Evolutionary conservation across 2,113 vertebrate genomes (phyloP).

Genomic region (Hyperopisus bebe): DNA sequence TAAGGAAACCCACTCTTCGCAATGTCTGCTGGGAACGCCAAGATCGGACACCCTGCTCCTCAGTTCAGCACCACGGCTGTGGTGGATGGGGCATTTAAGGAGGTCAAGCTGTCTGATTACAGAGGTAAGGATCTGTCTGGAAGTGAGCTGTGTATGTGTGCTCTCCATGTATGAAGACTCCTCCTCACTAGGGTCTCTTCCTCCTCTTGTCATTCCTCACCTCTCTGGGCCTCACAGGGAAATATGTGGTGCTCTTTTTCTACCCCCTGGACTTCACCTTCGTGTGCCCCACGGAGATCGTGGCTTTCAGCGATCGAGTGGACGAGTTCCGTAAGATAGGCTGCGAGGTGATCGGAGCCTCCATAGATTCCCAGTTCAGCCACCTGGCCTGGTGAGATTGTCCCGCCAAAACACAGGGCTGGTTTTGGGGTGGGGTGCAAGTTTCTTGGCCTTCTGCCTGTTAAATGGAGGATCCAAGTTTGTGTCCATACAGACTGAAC

Average conservation of each 20-base stretch:
- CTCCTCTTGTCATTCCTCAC: not conserved
- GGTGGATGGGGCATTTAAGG: constrained; percentile 75
- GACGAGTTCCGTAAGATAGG: constrained; percentile 69
- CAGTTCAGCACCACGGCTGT: constrained; percentile 76
- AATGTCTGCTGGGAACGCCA: constrained; percentile 74
- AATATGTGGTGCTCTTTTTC: constrained; percentile 83
- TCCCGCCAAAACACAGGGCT: not conserved
- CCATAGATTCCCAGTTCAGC: constrained; percentile 81
- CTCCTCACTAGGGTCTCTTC: not conserved
- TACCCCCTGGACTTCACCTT: constrained; percentile 90
- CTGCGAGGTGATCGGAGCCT: constrained; percentile 77
- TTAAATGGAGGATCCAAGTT: not conserved
- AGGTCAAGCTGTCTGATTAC: constrained; percentile 74
- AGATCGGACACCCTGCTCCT: constrained; percentile 75
- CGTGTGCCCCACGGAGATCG: constrained; percentile 85
- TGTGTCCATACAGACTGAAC: not conserved
- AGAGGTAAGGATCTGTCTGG: constrained; percentile 54
- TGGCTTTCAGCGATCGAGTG: constrained; percentile 73
- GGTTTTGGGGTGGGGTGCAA: not conserved
- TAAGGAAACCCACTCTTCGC: constrained; percentile 22
- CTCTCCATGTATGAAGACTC: not conserved
- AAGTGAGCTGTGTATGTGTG: not conserved
- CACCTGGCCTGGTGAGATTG: constrained; percentile 76
- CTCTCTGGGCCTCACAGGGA: constrained; percentile 43
- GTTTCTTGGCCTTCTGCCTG: not conserved